Conservation (phyloP, 2,113 vertebrate species). For the Colaptes auratus region DNA sequence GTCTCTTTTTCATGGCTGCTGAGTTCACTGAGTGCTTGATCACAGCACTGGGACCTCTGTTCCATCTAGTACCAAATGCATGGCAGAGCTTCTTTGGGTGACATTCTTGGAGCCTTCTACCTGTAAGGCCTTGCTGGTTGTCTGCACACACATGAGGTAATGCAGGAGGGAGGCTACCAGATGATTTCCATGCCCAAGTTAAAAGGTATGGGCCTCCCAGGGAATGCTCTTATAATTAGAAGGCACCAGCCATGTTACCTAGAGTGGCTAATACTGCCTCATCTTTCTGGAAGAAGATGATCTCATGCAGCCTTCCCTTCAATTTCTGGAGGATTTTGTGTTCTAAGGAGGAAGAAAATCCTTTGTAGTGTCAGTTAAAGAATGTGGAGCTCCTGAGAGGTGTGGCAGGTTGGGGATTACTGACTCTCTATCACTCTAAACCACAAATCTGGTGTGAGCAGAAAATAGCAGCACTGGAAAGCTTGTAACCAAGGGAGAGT, state of each 20-base stretch:
- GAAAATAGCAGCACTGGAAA: background rate
- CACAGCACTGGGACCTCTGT: background rate
- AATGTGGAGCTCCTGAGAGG: background rate
- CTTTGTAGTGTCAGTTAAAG: background rate
- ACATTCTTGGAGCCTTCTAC: background rate
- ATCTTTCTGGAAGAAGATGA: background rate
- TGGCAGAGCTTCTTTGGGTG: background rate
- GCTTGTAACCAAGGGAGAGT: background rate
- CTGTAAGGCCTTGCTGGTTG: background rate
- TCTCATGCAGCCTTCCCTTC: slow-evolving; percentile 12
- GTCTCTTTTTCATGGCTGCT: background rate
- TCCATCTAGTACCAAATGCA: rapidly evolving
- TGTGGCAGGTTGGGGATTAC: background rate
- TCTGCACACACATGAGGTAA: background rate
- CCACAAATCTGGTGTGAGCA: background rate
- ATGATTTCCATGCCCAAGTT: background rate
- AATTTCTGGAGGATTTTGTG: slow-evolving; percentile 11
- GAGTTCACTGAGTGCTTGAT: background rate
- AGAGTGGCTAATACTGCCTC: background rate
- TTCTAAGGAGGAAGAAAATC: background rate
- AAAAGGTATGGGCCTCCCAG: background rate
- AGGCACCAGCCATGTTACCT: slow-evolving; percentile 29
- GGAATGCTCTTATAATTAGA: slow-evolving; percentile 21
- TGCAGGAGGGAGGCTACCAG: background rate
- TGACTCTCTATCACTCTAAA: background rate